phyloP scores from a whole-genome alignment of 2,888 invertebrate genomes.

The Melanostoma mellinum region DNA sequence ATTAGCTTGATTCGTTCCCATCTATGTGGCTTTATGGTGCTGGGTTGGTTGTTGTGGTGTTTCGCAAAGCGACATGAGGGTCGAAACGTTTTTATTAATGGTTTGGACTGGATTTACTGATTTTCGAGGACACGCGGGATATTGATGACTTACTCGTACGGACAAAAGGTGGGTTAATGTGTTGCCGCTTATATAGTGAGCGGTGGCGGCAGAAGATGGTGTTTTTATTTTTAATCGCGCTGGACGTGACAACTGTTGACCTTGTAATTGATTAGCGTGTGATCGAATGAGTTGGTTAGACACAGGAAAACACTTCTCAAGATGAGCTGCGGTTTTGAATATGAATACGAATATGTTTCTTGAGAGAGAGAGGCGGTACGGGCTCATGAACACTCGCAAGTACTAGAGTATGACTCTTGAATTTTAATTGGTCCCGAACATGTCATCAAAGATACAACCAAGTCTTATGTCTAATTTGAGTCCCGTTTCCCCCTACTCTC shows the following conservation, averaged over 20 bases:
- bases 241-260: conserved; percentile 43
- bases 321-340: too few species aligned
- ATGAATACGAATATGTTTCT: too few species aligned
- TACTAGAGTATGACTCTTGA: too few species aligned
- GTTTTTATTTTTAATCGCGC: conserved; percentile 23
- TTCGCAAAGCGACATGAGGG: conserved; percentile 20
- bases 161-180: conserved; percentile 56
- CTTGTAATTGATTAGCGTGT: conserved; percentile 44
- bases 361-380: too few species aligned
- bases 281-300: conserved; percentile 4
- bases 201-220: neutral
- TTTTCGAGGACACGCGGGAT: conserved; percentile 57
- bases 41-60: conserved; percentile 1
- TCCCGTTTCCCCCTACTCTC: too few species aligned
- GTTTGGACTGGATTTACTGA: conserved; percentile 32
- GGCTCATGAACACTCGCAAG: too few species aligned
- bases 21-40: neutral
- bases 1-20: conserved; percentile 63
- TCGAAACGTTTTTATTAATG: conserved; percentile 58
- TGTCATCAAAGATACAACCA: too few species aligned
- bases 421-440: too few species aligned
- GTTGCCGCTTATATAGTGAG: neutral
- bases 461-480: too few species aligned
- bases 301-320: conserved; percentile 14
- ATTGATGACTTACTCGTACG: conserved; percentile 51